phyloP scores from a whole-genome alignment of 2,797 vertebrate genomes.

The Clarias pachynema region DNA sequence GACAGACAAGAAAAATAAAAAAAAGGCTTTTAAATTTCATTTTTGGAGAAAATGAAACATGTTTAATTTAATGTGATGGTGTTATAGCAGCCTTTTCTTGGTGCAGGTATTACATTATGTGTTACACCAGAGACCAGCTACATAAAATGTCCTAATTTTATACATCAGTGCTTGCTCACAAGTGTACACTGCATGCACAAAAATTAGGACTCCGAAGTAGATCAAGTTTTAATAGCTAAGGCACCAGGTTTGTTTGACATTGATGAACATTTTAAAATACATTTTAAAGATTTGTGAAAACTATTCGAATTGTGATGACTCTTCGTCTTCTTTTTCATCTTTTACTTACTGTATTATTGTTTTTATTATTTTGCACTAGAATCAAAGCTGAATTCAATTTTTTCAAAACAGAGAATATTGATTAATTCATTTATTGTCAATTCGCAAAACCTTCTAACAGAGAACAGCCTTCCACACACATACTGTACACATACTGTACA shows the following conservation, averaged over 20 bases:
- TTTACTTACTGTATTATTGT: too few species aligned
- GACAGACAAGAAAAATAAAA: conserved; percentile 43
- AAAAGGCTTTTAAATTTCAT: conserved; percentile 42
- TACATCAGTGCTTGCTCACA: conserved; percentile 18
- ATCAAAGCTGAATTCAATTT: too few species aligned
- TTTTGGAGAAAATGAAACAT: conserved; percentile 36
- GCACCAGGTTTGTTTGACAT: conserved; percentile 19
- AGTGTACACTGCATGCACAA: conserved; percentile 23
- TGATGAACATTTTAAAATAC: neutral
- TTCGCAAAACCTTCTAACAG: too few species aligned
- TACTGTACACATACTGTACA: too few species aligned
- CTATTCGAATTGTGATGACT: too few species aligned
- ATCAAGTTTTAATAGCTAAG: conserved; percentile 45
- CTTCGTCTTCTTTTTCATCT: too few species aligned
- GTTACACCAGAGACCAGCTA: conserved; percentile 31
- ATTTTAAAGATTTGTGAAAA: neutral
- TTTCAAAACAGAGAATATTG: too few species aligned
- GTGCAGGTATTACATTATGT: conserved; percentile 32
- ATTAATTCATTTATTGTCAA: too few species aligned
- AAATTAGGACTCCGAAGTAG: conserved; percentile 29
- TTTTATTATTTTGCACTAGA: too few species aligned
- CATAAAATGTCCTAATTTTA: conserved; percentile 44
- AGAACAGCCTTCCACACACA: too few species aligned
- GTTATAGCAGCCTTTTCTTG: conserved; percentile 9
- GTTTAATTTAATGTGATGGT: conserved; percentile 36